Percentiles rank a stretch among this genome's conserved stretches.
These are phyloP conservation scores for Ylistrum balloti DNA, from an alignment of 1,140 invertebrate genomes.

Conservation along the genomic window DNA sequence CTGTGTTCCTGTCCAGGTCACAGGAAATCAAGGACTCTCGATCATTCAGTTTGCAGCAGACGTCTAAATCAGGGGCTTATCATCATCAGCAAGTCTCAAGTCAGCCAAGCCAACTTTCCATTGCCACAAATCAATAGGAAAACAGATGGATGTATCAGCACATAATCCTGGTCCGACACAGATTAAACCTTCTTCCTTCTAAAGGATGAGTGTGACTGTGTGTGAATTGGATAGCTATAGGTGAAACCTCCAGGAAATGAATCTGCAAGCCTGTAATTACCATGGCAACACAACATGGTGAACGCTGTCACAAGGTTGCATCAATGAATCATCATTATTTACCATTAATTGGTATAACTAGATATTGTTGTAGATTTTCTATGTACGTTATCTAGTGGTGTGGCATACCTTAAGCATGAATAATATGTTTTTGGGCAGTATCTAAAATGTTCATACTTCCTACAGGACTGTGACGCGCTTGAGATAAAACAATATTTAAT, in stretches of 20 bases:
- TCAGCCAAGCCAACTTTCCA: not conserved
- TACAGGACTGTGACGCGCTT: not conserved
- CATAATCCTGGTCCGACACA: not conserved
- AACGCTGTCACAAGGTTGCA: not conserved
- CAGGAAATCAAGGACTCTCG: not conserved
- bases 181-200: not conserved
- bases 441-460: not conserved
- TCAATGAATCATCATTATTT: not conserved
- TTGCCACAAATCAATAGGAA: constrained; percentile 34
- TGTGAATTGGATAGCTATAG: not conserved
- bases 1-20: not conserved
- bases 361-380: not conserved
- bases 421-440: too few relatives aligned
- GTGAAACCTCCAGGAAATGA: constrained; percentile 32
- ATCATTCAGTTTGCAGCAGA: not conserved
- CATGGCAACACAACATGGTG: not conserved
- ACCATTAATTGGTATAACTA: not conserved
- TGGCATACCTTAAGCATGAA: too few relatives aligned
- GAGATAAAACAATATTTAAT: not conserved
- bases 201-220: not conserved
- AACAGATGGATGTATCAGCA: constrained; percentile 27
- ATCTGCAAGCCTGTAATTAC: not conserved
- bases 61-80: constrained; percentile 31
- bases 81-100: constrained; percentile 4
- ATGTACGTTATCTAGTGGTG: too few relatives aligned